These are phyloP conservation scores for Thripadectes ignobilis DNA, from an alignment of 2,797 vertebrate species.

Conservation along the genomic window DNA sequence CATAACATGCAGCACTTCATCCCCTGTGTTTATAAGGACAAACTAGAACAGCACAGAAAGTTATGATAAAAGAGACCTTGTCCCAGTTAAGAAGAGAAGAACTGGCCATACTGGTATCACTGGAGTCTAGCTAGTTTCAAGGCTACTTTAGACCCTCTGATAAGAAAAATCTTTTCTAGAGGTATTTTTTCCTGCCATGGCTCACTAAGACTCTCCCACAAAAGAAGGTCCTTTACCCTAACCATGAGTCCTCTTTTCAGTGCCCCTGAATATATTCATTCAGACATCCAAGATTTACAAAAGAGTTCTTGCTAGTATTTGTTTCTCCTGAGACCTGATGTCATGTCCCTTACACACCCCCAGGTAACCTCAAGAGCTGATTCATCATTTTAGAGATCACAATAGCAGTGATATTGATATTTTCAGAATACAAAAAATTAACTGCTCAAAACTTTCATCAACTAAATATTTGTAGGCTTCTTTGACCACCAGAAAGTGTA, in stretches of 20 bases:
- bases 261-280: background rate
- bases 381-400: background rate
- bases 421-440: background rate
- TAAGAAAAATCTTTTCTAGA: background rate
- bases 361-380: background rate
- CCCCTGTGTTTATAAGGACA: background rate
- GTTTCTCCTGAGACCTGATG: background rate
- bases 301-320: background rate
- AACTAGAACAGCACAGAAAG: background rate
- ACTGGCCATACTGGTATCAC: background rate
- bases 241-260: background rate
- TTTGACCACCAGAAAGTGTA: background rate
- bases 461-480: background rate
- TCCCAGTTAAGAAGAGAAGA: background rate
- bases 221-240: background rate
- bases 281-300: background rate
- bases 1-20: background rate
- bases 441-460: background rate
- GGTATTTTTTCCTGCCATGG: background rate
- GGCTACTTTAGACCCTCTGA: background rate
- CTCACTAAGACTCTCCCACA: background rate
- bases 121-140: background rate
- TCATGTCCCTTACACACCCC: no score
- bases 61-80: background rate
- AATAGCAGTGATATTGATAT: background rate